Evolutionary conservation across 2,797 vertebrate species (phyloP), one percentile per base, ranked within the genome.

Genomic region (Pogoniulus pusillus): DNA sequence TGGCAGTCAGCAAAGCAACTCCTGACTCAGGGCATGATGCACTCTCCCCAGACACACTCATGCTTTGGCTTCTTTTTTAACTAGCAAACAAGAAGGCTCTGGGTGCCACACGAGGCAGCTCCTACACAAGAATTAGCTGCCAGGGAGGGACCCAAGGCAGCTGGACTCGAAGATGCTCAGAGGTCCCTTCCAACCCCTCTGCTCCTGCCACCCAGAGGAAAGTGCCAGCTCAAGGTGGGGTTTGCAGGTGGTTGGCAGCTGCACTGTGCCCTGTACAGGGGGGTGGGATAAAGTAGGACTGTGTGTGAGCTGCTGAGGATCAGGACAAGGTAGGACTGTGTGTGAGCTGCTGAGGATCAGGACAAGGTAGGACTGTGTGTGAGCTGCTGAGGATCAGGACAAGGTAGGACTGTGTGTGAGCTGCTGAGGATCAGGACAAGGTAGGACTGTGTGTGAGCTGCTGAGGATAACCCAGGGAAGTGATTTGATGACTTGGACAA

Each of bases 1-100:
- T 94, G 94, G 94, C 76, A 4, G 55, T 6, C 4, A 96, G 78
- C 35, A 76, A 53, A 96, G 83, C 35, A 78, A 53, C 66, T 93
- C 88, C 76, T 73, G 32, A 93, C 78, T 93, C 86, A 89, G 49
- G 45, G 85, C 78, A 63, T 53, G 49, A 91, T 54, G 29, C 57
- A 39, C 39, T 83, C 72, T 71, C 91, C 51, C 80, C 54, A 41
- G 43, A 89, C 85, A 83, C 62, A 49, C 9, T 72, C 29, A 4
- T 16, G 6, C 32, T 47, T 43, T 66, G 12, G 17, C 29, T 37
- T 57, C 51, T 57, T 19, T 15, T 17, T 13, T 23, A 13, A 24
- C 93, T 60, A 70, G n/a, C 65, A 82, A 75, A 63, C 4, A 19
- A 32, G 63, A 93, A 63, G 13, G 37, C 7, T 16, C 37, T 49